These are phyloP conservation scores for Sander vitreus DNA, from an alignment of 2,113 vertebrate genomes.

Conservation along the genomic window DNA sequence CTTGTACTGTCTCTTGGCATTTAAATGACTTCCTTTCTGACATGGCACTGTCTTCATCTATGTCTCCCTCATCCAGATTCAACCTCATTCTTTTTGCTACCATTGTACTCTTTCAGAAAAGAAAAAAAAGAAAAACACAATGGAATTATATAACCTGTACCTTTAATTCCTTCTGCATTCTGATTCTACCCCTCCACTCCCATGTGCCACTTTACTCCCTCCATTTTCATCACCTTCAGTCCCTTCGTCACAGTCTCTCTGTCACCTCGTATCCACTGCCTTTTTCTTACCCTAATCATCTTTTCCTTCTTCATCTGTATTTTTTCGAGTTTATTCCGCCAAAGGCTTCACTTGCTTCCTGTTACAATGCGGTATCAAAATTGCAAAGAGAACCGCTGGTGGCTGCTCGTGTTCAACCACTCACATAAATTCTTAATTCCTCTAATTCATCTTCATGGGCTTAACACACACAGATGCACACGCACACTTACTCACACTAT, in stretches of 20 bases:
- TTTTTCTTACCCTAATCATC: slow-evolving; percentile 38
- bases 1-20: slow-evolving; percentile 18
- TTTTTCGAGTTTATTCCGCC: slow-evolving; percentile 54
- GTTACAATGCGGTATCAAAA: slow-evolving; percentile 73
- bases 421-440: slow-evolving; percentile 70
- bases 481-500: slow-evolving; percentile 12
- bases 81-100: slow-evolving; percentile 34
- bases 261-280: slow-evolving; percentile 19
- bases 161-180: slow-evolving; percentile 58
- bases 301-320: slow-evolving; percentile 43
- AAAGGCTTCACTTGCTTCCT: slow-evolving; percentile 52
- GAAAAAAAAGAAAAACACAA: slow-evolving; percentile 38
- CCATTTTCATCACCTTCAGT: slow-evolving; percentile 57
- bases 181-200: slow-evolving; percentile 41
- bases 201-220: slow-evolving; percentile 45
- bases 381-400: slow-evolving; percentile 64
- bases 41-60: slow-evolving; percentile 38
- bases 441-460: slow-evolving; percentile 55
- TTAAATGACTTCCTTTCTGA: slow-evolving; percentile 39
- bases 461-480: slow-evolving; percentile 14
- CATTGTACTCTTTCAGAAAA: slow-evolving; percentile 38
- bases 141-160: slow-evolving; percentile 61
- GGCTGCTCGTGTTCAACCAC: slow-evolving; percentile 64
- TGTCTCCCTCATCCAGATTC: slow-evolving; percentile 28
- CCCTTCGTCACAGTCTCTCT: slow-evolving; percentile 48